Evolutionary conservation across 2,888 invertebrate species (phyloP), one percentile per base, ranked within the genome.

Genomic region (Oligia fasciuncula): DNA sequence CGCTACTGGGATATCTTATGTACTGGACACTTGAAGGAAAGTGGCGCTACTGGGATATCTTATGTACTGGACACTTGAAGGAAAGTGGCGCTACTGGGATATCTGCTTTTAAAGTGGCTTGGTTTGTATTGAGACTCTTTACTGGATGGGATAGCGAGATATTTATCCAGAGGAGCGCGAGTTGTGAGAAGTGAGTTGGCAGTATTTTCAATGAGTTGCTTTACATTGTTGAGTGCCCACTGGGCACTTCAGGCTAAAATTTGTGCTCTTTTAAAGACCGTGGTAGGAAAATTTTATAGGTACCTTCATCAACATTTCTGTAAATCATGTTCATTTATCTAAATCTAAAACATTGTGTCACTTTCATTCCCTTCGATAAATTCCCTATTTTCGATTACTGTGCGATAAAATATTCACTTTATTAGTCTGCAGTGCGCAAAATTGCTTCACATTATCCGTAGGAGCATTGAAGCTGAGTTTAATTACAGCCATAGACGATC

Each of bases 371-470:
- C 54, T 35, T 68, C 17, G 4, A 68, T 73, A 23, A 73, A 54
- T 43, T n/a, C n/a, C 11, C 14, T 68, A 4, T 76, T 67, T 69
- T 43, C 17, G 57, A 75, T 65, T 63, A 49, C 35, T 54, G 63
- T 76, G 81, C 57, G 77, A 86, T 89, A 85, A 88, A 87, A 89
- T 87, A 89, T 88, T 85, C 79, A 86, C 72, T 80, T 84, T 87
- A 87, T 87, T 87, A 84, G 82, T 87, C 86, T 81, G 77, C 80
- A 80, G 71, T 75, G 84, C 79, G 88, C 73, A 76, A 89, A 88
- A 86, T 91, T 89, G 87, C 87, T 89, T 86, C 68, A 77, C 81
- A 79, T 83, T 85, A 88, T 80, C 71, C 73, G 81, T 80, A 89
- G 89, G 77, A 83, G 80, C 72, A 81, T 51, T 71, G 79, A 72